Evolutionary conservation across 1,140 invertebrate species (phyloP).

Genomic region (Bombus haemorrhoidalis): DNA sequence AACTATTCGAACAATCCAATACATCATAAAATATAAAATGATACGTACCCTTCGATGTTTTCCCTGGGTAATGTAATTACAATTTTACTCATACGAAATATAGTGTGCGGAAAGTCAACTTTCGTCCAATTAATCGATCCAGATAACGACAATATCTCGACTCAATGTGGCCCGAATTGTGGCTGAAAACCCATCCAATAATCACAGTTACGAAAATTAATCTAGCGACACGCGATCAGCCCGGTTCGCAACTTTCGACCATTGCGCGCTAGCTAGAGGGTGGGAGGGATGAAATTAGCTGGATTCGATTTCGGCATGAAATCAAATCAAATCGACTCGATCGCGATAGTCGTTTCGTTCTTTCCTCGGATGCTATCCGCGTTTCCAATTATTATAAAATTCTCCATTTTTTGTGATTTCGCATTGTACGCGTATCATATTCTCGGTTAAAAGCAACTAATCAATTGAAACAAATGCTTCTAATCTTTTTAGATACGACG

Average conservation of each 20-base stretch:
- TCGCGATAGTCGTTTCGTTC: background rate
- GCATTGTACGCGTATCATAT: background rate
- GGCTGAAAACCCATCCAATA: background rate
- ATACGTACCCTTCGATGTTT: background rate
- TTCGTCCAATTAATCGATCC: background rate
- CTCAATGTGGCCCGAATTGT: background rate
- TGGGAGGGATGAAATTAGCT: background rate
- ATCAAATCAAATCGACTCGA: background rate
- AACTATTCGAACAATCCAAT: background rate
- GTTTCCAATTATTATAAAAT: background rate
- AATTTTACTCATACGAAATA: no score
- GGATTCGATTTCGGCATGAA: background rate
- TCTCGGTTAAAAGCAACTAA: background rate
- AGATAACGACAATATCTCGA: background rate
- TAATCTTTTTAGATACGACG: background rate
- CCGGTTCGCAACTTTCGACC: background rate
- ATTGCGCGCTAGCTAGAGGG: background rate
- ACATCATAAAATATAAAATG: background rate
- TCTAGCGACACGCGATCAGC: slow-evolving; percentile 14
- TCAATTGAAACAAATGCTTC: background rate
- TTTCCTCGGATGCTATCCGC: background rate
- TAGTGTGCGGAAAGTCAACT: background rate
- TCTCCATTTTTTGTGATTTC: background rate
- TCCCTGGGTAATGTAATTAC: background rate
- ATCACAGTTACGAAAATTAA: slow-evolving; percentile 29